A percentile compares a stretch with the other conserved stretches of the same genome.
Conservation (phyloP, 2,113 vertebrate genomes). For the Micromys minutus region DNA sequence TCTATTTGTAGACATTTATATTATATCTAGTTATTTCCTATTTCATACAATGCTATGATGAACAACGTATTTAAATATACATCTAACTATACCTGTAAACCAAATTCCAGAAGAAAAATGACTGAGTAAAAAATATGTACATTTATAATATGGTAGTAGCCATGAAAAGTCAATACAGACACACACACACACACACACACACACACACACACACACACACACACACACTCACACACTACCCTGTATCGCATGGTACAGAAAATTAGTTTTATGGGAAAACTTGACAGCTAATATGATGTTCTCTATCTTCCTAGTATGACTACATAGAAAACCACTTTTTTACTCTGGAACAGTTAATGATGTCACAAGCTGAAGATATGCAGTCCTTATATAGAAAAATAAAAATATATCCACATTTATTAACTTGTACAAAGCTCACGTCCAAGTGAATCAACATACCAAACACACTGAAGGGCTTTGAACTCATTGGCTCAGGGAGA, state of each 20-base stretch:
- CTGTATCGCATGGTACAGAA: not conserved
- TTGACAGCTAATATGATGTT: not conserved
- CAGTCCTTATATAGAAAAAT: no score
- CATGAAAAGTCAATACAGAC: not conserved
- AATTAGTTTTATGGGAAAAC: not conserved
- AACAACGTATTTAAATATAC: not conserved
- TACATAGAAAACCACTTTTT: not conserved
- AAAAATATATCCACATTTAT: no score
- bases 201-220: not conserved
- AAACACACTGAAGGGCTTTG: no score
- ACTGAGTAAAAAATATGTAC: not conserved
- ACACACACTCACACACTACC: not conserved
- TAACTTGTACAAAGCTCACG: no score
- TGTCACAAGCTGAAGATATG: not conserved
- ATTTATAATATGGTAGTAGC: not conserved
- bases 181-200: not conserved
- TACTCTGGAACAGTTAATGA: not conserved
- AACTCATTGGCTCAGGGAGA: no score
- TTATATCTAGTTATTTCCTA: slow-evolving; percentile 18
- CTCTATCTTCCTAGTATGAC: not conserved
- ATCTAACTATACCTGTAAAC: not conserved
- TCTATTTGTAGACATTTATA: not conserved
- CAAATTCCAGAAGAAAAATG: not conserved
- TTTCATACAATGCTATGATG: not conserved
- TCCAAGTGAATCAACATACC: no score